Conservation (phyloP, 2,797 vertebrate genomes). For the Rhabdomys pumilio region DNA sequence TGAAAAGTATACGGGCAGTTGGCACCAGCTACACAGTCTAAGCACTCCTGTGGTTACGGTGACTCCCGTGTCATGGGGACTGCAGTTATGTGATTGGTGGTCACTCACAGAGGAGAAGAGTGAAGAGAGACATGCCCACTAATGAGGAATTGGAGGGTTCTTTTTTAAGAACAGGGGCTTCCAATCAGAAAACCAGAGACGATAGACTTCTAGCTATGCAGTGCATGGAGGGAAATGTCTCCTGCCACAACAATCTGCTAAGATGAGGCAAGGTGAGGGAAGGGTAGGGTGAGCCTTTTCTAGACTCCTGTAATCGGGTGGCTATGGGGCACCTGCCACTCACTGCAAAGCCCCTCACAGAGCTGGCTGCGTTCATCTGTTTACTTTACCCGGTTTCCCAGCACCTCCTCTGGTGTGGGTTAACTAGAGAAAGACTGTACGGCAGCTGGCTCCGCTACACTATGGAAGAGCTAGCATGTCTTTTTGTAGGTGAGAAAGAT, state of each 20-base stretch:
- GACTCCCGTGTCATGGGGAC: neutral
- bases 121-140: neutral
- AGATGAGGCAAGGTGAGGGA: neutral
- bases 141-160: constrained; percentile 22
- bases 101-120: neutral
- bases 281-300: neutral
- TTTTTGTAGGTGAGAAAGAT: constrained; percentile 65
- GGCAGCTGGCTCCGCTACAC: constrained; percentile 32
- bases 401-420: constrained; percentile 4
- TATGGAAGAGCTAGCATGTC: constrained; percentile 32
- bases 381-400: neutral
- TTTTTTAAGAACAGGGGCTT: constrained; percentile 39
- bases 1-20: neutral
- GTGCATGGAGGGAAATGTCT: constrained; percentile 7
- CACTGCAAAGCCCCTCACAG: neutral
- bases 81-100: neutral
- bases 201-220: neutral
- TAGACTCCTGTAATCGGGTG: neutral
- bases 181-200: constrained; percentile 41
- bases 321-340: constrained; percentile 58
- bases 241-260: neutral
- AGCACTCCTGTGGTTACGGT: neutral
- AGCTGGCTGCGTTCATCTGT: constrained; percentile 44
- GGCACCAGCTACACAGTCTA: neutral
- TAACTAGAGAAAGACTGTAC: constrained; percentile 68